Conservation (phyloP, 2,113 vertebrate species). For the Hirundichthys speculiger region DNA sequence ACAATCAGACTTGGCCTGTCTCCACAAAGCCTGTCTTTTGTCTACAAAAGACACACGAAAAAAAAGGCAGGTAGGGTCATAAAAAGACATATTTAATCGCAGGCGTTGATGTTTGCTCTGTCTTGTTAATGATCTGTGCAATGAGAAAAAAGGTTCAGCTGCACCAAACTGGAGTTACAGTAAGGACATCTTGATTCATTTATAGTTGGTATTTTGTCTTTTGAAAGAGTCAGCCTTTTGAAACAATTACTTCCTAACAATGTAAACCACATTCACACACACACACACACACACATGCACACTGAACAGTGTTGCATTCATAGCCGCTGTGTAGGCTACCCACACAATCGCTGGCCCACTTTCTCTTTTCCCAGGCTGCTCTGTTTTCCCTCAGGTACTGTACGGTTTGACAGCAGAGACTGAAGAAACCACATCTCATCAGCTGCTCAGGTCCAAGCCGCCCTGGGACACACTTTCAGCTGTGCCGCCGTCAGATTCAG, state of each 20-base stretch:
- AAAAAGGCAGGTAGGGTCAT: neutral
- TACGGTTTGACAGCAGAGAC: constrained; percentile 37
- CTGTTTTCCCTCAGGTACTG: constrained; percentile 65
- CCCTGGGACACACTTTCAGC: constrained; percentile 2
- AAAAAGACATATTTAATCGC: too few species aligned
- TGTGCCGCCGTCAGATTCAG: constrained; percentile 18
- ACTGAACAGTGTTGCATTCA: constrained; percentile 14
- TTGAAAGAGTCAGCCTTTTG: neutral
- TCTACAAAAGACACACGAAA: neutral
- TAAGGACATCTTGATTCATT: too few species aligned
- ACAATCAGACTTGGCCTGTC: neutral
- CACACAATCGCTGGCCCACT: constrained; percentile 36
- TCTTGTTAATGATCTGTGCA: too few species aligned
- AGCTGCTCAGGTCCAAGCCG: constrained; percentile 39
- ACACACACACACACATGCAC: neutral
- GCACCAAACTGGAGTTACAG: too few species aligned
- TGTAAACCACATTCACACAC: constrained; percentile 1
- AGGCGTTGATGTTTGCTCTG: too few species aligned
- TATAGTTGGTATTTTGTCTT: too few species aligned
- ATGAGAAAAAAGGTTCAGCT: too few species aligned
- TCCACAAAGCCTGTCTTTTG: too few species aligned
- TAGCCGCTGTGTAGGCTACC: neutral
- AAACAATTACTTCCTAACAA: neutral
- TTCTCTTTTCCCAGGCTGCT: constrained; percentile 59
- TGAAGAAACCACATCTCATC: constrained; percentile 68